Conservation (phyloP, 1,140 invertebrate species). For the Acromyrmex echinatior region DNA sequence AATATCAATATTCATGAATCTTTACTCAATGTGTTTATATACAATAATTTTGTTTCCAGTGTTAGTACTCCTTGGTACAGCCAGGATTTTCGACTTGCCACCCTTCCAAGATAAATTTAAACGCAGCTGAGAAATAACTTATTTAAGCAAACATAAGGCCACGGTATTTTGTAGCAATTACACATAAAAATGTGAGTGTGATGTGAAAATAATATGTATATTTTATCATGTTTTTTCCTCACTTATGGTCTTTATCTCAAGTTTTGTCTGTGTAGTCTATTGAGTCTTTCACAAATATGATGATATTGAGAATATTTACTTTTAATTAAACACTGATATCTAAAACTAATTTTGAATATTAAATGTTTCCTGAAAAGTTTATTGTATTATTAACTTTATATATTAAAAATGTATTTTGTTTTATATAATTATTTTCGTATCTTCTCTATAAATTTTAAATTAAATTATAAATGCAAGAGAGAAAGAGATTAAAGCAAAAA, state of each 20-base stretch:
- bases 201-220: neutral
- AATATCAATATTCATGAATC: neutral
- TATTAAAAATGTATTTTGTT: conserved; percentile 19
- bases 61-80: conserved; percentile 75
- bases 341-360: neutral
- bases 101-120: conserved; percentile 79
- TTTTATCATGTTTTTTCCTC: neutral
- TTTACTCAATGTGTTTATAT: conserved; percentile 28
- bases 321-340: too few relatives aligned
- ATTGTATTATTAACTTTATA: conserved; percentile 15
- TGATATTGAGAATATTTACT: too few relatives aligned
- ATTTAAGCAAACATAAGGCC: neutral
- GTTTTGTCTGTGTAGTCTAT: neutral
- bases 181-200: neutral
- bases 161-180: neutral
- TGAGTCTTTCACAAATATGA: neutral
- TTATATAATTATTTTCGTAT: conserved; percentile 6
- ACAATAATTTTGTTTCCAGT: conserved; percentile 72
- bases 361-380: neutral
- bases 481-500: neutral
- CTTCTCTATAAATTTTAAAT: too few relatives aligned
- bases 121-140: conserved; percentile 46
- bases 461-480: neutral
- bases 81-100: conserved; percentile 79
- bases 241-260: neutral